Conservation (phyloP, 2,888 invertebrate genomes). For the Trichopoda pennipes region DNA sequence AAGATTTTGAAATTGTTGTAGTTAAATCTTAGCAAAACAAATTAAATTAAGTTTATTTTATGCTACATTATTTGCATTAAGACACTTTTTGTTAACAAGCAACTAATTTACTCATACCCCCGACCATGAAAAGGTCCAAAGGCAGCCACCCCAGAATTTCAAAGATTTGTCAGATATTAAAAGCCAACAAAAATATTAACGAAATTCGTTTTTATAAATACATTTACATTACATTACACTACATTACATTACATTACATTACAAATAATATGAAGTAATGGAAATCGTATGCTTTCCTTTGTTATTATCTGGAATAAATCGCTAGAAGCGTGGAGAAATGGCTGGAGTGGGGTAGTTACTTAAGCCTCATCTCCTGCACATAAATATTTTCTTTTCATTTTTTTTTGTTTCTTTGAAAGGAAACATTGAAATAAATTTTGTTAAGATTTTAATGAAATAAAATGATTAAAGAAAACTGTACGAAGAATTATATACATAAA, state of each 20-base stretch:
- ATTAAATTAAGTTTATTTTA: conserved; percentile 23
- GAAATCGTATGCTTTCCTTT: background rate
- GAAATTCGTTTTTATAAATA: conserved; percentile 11
- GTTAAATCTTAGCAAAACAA: background rate
- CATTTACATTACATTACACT: background rate
- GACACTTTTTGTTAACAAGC: background rate
- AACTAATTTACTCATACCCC: conserved; percentile 1
- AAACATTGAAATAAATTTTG: background rate
- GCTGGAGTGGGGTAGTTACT: too few species aligned
- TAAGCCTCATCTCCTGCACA: background rate
- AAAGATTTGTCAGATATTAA: conserved; percentile 8
- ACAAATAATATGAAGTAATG: background rate
- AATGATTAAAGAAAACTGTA: background rate
- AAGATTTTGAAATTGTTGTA: background rate
- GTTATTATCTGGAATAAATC: background rate
- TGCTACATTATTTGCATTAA: background rate
- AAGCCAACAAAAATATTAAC: background rate
- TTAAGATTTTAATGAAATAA: conserved; percentile 1
- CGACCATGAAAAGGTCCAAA: background rate
- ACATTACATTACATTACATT: too few species aligned
- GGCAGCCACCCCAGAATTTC: background rate
- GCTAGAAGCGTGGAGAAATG: too few species aligned
- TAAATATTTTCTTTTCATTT: background rate
- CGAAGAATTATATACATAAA: background rate
- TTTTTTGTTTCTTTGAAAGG: background rate